phyloP scores from a whole-genome alignment of 2,888 invertebrate species.

The Lacanobia oleracea region DNA sequence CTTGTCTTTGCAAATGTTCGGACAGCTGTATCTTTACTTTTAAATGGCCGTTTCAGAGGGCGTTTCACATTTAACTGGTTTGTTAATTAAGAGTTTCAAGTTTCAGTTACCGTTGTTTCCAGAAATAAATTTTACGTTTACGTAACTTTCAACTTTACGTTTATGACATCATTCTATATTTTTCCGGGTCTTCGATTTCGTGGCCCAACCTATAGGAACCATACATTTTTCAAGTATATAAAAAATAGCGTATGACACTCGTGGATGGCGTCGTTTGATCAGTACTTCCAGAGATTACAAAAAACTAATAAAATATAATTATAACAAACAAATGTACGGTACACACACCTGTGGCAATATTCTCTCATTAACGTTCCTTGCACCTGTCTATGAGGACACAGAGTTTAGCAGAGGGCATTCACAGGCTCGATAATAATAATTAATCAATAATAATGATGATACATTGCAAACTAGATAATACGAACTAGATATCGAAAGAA shows the following conservation, averaged over 20 bases:
- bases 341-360: slow-evolving; percentile 3
- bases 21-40: too few relatives aligned
- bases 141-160: too few relatives aligned
- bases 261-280: not conserved
- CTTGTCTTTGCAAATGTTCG: too few relatives aligned
- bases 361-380: slow-evolving; percentile 5
- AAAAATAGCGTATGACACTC: not conserved
- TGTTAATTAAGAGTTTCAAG: too few relatives aligned
- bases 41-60: too few relatives aligned
- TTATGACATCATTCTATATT: too few relatives aligned
- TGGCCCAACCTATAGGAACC: not conserved
- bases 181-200: not conserved
- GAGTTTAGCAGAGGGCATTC: not conserved
- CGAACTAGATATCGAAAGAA: not conserved
- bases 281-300: not conserved
- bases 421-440: not conserved
- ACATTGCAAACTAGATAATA: not conserved
- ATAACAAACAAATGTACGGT: not conserved
- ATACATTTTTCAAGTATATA: rapidly evolving
- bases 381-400: slow-evolving; percentile 11
- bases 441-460: not conserved
- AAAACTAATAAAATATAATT: not conserved
- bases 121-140: too few relatives aligned
- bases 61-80: too few relatives aligned
- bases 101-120: too few relatives aligned